Percentiles rank a stretch among this genome's conserved stretches.
Evolutionary conservation across 2,113 vertebrate genomes (phyloP).

Genomic region (Abramis brama): DNA sequence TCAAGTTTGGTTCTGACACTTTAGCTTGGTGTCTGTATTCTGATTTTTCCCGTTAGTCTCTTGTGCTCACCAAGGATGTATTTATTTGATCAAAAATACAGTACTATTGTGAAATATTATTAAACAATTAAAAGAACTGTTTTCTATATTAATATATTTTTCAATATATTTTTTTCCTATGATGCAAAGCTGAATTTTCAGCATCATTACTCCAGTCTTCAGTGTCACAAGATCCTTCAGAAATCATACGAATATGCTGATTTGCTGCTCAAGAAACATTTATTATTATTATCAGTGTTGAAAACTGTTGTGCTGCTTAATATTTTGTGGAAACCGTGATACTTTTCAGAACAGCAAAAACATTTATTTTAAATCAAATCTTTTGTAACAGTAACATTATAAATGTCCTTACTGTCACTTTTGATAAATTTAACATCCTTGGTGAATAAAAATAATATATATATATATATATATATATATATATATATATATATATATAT

Average conservation of each 20-base stretch:
- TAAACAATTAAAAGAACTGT: background rate
- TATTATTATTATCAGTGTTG: background rate
- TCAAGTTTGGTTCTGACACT: background rate
- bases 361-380: background rate
- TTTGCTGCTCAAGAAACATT: background rate
- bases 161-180: background rate
- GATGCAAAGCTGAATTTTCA: background rate
- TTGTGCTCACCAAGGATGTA: background rate
- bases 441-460: background rate
- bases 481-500: too few species aligned
- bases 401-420: background rate
- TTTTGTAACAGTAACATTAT: background rate
- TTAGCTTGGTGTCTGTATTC: background rate
- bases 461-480: too few species aligned
- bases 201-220: background rate
- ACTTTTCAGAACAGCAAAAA: too few species aligned
- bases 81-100: background rate
- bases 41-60: background rate
- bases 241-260: background rate
- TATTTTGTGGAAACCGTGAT: background rate
- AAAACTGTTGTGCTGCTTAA: background rate
- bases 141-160: background rate
- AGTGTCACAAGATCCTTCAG: background rate
- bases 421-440: background rate
- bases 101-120: background rate